Conservation (phyloP, 1,140 invertebrate genomes). For the Aphelenchoides besseyi region DNA sequence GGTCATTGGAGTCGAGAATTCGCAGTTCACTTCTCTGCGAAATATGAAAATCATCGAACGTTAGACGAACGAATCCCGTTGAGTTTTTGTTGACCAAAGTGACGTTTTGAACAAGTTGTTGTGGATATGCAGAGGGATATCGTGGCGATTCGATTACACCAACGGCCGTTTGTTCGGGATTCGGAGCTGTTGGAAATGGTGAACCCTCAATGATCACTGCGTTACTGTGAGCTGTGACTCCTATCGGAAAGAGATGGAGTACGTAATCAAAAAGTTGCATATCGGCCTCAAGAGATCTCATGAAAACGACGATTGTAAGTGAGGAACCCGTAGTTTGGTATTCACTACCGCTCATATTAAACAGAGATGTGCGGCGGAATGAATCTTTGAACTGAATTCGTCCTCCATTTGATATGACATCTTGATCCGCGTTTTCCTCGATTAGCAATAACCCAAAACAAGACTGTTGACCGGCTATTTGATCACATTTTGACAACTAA, state of each 20-base stretch:
- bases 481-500: conserved; percentile 47
- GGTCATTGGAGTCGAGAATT: conserved; percentile 34
- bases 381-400: not conserved
- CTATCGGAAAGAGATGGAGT: conserved; percentile 36
- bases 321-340: conserved; percentile 32
- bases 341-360: conserved; percentile 20
- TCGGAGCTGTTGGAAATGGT: conserved; percentile 15
- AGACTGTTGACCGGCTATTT: conserved; percentile 25
- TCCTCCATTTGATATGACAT: not conserved
- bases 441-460: conserved; percentile 42
- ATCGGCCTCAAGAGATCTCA: conserved; percentile 42
- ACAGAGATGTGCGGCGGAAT: conserved; percentile 32
- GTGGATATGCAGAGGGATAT: conserved; percentile 43
- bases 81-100: conserved; percentile 40
- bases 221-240: conserved; percentile 28
- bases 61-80: conserved; percentile 42
- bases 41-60: conserved; percentile 50
- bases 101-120: conserved; percentile 37
- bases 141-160: conserved; percentile 44
- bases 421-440: conserved; percentile 38
- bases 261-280: conserved; percentile 36
- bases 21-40: conserved; percentile 42
- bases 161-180: conserved; percentile 27
- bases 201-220: conserved; percentile 3
- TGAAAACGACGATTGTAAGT: conserved; percentile 28